Conservation (phyloP, 2,797 vertebrate genomes). For the Lepus oiostolus region DNA sequence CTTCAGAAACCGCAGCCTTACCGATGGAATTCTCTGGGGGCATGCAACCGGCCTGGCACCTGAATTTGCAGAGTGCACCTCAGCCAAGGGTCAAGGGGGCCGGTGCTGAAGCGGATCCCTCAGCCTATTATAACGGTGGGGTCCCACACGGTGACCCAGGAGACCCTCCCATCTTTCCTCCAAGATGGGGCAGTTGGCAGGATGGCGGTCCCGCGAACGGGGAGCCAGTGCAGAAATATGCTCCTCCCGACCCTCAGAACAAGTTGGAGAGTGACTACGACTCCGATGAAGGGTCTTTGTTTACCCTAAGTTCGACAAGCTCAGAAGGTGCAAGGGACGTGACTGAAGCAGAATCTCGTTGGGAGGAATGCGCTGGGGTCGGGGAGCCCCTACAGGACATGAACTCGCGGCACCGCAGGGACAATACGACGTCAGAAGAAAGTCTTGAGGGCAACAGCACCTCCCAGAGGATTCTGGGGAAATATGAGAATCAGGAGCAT, state of each 20-base stretch:
- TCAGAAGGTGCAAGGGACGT: slow-evolving; percentile 72
- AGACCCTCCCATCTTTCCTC: background rate
- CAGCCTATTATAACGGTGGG: fast-evolving
- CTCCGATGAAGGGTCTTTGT: slow-evolving; percentile 85
- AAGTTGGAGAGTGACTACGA: background rate
- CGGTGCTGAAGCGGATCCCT: background rate
- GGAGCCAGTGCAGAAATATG: background rate
- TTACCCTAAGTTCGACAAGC: slow-evolving; percentile 86
- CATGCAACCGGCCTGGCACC: background rate
- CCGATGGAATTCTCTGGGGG: background rate
- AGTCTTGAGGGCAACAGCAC: background rate
- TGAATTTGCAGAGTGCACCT: fast-evolving
- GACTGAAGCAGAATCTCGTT: background rate
- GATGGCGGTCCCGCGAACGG: background rate
- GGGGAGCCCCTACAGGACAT: fast-evolving
- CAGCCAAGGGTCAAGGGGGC: background rate
- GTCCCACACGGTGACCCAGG: background rate
- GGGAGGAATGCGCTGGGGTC: background rate
- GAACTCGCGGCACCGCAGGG: background rate
- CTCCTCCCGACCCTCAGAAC: background rate
- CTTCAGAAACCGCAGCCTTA: background rate
- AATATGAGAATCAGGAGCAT: background rate
- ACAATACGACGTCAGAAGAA: background rate
- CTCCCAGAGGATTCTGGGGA: background rate
- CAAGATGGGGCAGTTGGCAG: background rate